phyloP scores from a whole-genome alignment of 2,113 vertebrate species.

The Acrocephalus kingi region DNA sequence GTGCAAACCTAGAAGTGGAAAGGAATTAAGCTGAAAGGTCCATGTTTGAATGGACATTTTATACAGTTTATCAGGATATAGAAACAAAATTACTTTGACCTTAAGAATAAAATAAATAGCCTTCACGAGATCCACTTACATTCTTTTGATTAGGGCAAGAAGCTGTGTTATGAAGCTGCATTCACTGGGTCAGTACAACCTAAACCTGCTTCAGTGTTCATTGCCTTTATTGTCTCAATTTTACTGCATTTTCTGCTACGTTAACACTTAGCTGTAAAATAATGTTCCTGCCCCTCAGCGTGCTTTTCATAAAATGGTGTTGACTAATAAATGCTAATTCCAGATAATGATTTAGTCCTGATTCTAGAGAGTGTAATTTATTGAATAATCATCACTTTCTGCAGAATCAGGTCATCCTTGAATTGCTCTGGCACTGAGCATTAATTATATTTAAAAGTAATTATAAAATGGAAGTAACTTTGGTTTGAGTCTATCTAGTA shows the following conservation, averaged over 20 bases:
- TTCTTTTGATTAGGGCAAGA: background rate
- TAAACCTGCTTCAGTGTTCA: background rate
- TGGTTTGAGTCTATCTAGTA: background rate
- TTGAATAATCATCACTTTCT: background rate
- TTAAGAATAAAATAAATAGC: background rate
- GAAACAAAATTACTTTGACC: background rate
- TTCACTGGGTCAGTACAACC: background rate
- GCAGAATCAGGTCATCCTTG: background rate
- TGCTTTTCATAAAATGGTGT: background rate
- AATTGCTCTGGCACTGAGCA: background rate
- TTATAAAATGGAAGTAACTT: background rate
- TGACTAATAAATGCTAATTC: background rate
- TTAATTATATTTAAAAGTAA: background rate
- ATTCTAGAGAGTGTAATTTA: background rate
- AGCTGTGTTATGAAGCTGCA: background rate
- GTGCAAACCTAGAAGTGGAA: background rate
- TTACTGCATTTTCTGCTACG: background rate
- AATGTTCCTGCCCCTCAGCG: background rate
- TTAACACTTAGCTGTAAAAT: background rate
- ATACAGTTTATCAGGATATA: background rate
- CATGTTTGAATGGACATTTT: background rate
- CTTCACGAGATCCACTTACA: background rate
- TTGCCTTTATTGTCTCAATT: background rate
- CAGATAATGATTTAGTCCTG: background rate
- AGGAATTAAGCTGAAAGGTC: background rate